Percentiles rank a stretch among this genome's conserved stretches.
Conservation (phyloP, 2,888 invertebrate species). For the Agrenia bidenticulata region DNA sequence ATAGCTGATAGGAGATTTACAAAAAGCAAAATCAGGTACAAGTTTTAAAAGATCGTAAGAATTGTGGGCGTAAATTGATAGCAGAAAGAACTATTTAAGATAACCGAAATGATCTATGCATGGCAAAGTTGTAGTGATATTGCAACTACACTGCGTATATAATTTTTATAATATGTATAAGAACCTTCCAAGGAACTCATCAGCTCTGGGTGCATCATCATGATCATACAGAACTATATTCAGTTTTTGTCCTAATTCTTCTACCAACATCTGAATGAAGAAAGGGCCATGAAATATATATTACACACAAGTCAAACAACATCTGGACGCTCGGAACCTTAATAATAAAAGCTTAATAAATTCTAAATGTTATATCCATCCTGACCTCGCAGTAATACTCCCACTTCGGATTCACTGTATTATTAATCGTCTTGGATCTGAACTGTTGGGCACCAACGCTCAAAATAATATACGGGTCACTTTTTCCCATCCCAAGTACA, state of each 20-base stretch:
- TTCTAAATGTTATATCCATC: background rate
- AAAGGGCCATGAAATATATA: slow-evolving; percentile 1
- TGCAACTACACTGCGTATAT: no score
- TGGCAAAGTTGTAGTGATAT: no score
- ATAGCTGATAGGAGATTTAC: no score
- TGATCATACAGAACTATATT: slow-evolving; percentile 79
- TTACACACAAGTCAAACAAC: no score
- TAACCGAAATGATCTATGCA: no score
- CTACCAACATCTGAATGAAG: slow-evolving; percentile 52
- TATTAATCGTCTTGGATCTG: slow-evolving; percentile 90
- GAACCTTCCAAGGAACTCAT: slow-evolving; percentile 85
- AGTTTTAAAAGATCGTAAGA: no score
- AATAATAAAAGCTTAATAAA: no score
- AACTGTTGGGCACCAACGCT: slow-evolving; percentile 91
- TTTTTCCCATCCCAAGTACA: slow-evolving; percentile 90
- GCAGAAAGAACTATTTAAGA: no score
- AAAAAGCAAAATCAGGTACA: no score
- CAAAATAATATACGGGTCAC: slow-evolving; percentile 92
- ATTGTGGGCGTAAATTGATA: no score
- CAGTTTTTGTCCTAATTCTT: slow-evolving; percentile 68
- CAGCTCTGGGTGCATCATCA: slow-evolving; percentile 77
- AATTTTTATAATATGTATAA: slow-evolving; percentile 6
- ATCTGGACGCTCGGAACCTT: no score
- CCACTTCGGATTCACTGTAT: slow-evolving; percentile 94
- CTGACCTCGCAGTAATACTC: slow-evolving; percentile 95